phyloP scores from a whole-genome alignment of 2,797 vertebrate species.

The Knipowitschia caucasica region DNA sequence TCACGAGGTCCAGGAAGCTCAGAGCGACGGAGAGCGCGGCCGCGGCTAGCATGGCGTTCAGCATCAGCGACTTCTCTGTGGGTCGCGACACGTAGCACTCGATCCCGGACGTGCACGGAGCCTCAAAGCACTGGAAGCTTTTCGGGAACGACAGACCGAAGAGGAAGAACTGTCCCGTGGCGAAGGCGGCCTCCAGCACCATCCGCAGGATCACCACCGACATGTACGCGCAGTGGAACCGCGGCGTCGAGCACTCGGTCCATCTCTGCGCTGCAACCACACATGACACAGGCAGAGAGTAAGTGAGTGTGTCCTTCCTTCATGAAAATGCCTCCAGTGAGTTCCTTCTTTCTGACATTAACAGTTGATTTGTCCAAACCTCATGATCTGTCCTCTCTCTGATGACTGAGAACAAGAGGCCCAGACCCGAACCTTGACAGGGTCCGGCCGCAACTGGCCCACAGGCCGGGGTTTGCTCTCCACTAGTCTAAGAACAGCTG shows the following conservation, averaged over 20 bases:
- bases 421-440: no score
- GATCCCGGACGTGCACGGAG: slow-evolving; percentile 79
- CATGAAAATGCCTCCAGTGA: no score
- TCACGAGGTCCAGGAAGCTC: slow-evolving; percentile 40
- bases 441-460: no score
- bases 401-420: no score
- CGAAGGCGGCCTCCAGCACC: slow-evolving; percentile 37
- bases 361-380: no score
- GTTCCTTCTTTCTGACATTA: no score
- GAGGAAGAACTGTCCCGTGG: slow-evolving; percentile 39
- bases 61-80: slow-evolving; percentile 83
- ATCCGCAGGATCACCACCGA: slow-evolving; percentile 27
- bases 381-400: no score
- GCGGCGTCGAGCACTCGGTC: neutral
- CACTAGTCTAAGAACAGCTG: no score
- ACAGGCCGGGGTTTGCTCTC: no score
- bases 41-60: slow-evolving; percentile 50
- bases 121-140: slow-evolving; percentile 76
- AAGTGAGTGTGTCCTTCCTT: no score
- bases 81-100: slow-evolving; percentile 85
- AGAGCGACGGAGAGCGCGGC: slow-evolving; percentile 39
- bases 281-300: no score
- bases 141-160: slow-evolving; percentile 42
- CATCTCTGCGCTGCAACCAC: no score
- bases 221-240: slow-evolving; percentile 41